Conservation (phyloP, 2,797 vertebrate genomes). For the Sebastes steindachneri region DNA sequence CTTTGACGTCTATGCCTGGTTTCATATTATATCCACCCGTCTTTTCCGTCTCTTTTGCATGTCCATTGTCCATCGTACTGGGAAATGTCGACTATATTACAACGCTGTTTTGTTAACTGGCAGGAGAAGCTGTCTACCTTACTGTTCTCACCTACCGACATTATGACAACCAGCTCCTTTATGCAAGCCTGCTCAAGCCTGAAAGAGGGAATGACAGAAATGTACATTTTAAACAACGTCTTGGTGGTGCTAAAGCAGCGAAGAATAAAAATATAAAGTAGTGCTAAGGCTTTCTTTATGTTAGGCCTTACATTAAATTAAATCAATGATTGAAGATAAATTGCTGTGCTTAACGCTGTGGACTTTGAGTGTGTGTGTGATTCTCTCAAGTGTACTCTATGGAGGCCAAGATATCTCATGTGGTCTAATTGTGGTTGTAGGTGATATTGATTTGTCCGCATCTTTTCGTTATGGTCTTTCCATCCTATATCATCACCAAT, state of each 20-base stretch:
- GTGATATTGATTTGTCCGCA: conserved; percentile 42
- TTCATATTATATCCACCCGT: conserved; percentile 38
- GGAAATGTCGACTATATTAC: conserved; percentile 32
- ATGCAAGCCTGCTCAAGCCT: neutral
- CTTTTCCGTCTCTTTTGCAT: conserved; percentile 8
- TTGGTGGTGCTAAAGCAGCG: neutral
- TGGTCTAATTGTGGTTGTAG: conserved; percentile 46
- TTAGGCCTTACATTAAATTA: neutral
- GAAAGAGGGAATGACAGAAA: conserved; percentile 4
- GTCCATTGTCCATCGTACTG: conserved; percentile 45
- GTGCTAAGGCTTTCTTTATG: neutral
- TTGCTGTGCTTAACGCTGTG: neutral
- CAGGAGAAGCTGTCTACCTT: conserved; percentile 10
- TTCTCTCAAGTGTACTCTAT: neutral
- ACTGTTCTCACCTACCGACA: neutral
- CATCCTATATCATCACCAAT: neutral
- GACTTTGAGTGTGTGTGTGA: neutral
- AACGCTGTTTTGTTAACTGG: conserved; percentile 30
- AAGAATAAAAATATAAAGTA: conserved; percentile 4
- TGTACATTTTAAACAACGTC: neutral
- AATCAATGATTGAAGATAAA: neutral
- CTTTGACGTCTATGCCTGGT: conserved; percentile 1
- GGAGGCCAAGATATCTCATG: conserved; percentile 22
- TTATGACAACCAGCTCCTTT: conserved; percentile 20
- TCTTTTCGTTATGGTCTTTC: conserved; percentile 5